Evolutionary conservation across 2,888 invertebrate genomes (phyloP).

Genomic region (Cremastinae sp.): DNA sequence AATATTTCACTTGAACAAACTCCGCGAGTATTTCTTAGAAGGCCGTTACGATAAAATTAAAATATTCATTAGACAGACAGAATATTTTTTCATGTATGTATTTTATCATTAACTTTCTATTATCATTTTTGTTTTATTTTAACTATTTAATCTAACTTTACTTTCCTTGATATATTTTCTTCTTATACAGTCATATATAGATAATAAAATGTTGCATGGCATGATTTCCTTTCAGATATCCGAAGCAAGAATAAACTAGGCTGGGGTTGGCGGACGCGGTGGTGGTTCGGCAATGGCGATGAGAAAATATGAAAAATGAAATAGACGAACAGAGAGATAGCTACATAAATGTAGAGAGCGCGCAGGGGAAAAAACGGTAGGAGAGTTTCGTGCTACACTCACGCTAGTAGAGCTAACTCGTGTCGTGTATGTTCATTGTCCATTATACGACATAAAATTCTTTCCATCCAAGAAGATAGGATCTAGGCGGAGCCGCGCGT

Average conservation of each 20-base stretch:
- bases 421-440: constrained; percentile 67
- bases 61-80: constrained; percentile 7
- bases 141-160: too few species aligned
- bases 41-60: constrained; percentile 27
- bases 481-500: constrained; percentile 69
- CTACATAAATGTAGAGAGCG: constrained; percentile 12
- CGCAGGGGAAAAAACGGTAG: constrained; percentile 37
- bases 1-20: constrained; percentile 47
- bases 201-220: constrained; percentile 21
- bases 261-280: neutral
- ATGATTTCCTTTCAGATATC: constrained; percentile 41
- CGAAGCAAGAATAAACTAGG: constrained; percentile 7
- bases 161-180: too few species aligned
- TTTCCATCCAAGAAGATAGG: constrained; percentile 77
- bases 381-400: constrained; percentile 60
- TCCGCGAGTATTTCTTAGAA: constrained; percentile 46
- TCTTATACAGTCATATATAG: too few species aligned
- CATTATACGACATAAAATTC: constrained; percentile 79
- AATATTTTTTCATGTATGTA: constrained; percentile 27
- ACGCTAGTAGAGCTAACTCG: constrained; percentile 44
- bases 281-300: constrained; percentile 28
- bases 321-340: constrained; percentile 27
- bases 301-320: constrained; percentile 44
- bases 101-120: constrained; percentile 39
- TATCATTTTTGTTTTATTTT: constrained; percentile 23